Evolutionary conservation across 2,888 invertebrate species (phyloP), one percentile per base, ranked within the genome.

Genomic region (Lordiphosa fenestrarum): DNA sequence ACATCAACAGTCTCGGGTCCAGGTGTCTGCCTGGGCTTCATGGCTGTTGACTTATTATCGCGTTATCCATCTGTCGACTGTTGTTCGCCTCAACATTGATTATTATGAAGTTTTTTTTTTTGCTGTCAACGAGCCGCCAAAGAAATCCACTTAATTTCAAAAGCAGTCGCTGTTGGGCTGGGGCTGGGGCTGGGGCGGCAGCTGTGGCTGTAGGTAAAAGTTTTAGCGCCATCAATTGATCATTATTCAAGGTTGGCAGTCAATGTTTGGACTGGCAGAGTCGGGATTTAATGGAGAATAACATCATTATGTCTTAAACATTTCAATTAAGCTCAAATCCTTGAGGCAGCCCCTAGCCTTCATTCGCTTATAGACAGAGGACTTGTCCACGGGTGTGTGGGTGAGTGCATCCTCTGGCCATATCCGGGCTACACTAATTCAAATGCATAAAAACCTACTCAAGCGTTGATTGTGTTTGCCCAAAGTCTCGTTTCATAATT

Each of bases 401-500:
- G 23, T 44, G 9, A 48, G 21, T 51, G 21, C 25, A 30, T 57
- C 37, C 52, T 36, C 21, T 10, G 25, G 23, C 47, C 47, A 38
- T 12, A 10, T 30, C 39, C 36, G 33, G 44, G 58, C 47, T 46
- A 53, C 53, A 62, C 84, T 83, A 71, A 85, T 81, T 81, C 63
- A 67, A 81, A 86, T 76, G 77, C 75, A 76, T 66, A 72, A 81
- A 87, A 75, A 75, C 77, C 71, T 66, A 77, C 67, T 75, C 80
- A 66, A 71, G 83, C 86, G 84, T 87, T 81, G 74, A 76, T 76
- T 75, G 63, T 80, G 86, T 86, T 87, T 86, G 83, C 73, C 65
- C 73, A 86, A 73, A 80, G 87, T 86, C 87, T 87, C 87, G 86
- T 67, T 78, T 78, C 68, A 76, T 82, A 71, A 84, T 84, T 78